Conservation (phyloP, 2,888 invertebrate genomes). For the Leptinotarsa tumamoca region DNA sequence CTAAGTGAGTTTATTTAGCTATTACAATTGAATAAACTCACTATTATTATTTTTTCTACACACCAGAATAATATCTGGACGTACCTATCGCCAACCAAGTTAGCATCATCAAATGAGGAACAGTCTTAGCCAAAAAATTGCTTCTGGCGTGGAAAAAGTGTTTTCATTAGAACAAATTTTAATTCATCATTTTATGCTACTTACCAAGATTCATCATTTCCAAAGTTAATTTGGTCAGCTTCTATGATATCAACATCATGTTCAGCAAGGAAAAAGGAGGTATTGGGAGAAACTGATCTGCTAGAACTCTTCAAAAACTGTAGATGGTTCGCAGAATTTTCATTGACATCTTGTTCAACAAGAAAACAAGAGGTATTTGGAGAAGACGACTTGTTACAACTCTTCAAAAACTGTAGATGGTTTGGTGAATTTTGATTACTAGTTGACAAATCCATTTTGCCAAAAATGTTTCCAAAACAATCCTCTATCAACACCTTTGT, state of each 20-base stretch:
- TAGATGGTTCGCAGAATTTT: background rate
- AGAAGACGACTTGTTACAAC: constrained; percentile 28
- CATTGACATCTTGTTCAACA: constrained; percentile 47
- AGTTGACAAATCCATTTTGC: constrained; percentile 59
- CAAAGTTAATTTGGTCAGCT: constrained; percentile 70
- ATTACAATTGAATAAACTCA: no score
- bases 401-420: constrained; percentile 43
- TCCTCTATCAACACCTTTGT: constrained; percentile 40
- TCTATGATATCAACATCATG: constrained; percentile 66
- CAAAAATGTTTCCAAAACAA: constrained; percentile 38
- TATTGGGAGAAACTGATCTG: constrained; percentile 28
- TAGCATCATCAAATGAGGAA: no score
- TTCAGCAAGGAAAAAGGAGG: constrained; percentile 20
- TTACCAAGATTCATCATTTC: constrained; percentile 74
- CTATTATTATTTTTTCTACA: no score
- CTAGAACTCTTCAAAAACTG: constrained; percentile 40
- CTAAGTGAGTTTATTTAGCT: no score
- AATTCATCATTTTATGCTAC: constrained; percentile 46
- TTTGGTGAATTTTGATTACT: constrained; percentile 55
- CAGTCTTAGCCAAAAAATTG: no score
- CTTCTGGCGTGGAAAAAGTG: no score
- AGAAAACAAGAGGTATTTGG: constrained; percentile 24
- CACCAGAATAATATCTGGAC: no score
- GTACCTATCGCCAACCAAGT: no score
- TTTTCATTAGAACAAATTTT: background rate